phyloP scores from a whole-genome alignment of 2,888 invertebrate genomes.

The Drosophila birchii region DNA sequence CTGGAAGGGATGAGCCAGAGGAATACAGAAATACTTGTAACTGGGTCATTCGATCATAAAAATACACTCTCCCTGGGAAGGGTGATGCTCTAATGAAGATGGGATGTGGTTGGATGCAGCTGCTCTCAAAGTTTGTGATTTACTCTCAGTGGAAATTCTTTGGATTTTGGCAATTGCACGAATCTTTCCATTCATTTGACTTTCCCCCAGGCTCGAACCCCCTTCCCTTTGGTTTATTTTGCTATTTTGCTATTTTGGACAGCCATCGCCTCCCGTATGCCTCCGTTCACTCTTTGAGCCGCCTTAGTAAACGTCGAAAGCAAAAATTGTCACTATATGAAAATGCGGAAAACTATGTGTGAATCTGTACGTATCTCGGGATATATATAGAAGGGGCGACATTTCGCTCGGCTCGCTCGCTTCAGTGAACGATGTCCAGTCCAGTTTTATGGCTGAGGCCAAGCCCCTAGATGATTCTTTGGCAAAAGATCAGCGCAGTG shows the following conservation, averaged over 20 bases:
- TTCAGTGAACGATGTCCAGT: constrained; percentile 70
- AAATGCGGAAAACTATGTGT: constrained; percentile 76
- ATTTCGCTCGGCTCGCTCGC: constrained; percentile 59
- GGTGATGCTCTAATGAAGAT: constrained; percentile 18
- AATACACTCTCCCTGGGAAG: constrained; percentile 59
- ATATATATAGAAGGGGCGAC: constrained; percentile 74
- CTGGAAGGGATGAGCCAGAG: constrained; percentile 84
- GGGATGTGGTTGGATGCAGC: constrained; percentile 60
- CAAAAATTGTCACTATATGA: constrained; percentile 74
- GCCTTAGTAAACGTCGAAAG: constrained; percentile 58
- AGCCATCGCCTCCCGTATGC: constrained; percentile 45
- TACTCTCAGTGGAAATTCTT: constrained; percentile 73
- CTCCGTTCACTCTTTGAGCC: constrained; percentile 43
- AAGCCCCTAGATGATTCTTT: constrained; percentile 57
- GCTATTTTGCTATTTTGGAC: constrained; percentile 72
- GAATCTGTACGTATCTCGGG: constrained; percentile 55
- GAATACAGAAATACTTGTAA: constrained; percentile 14
- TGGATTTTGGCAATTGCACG: constrained; percentile 81
- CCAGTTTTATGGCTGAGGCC: constrained; percentile 60
- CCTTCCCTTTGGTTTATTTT: not conserved
- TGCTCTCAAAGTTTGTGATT: constrained; percentile 62
- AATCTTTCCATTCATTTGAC: constrained; percentile 74
- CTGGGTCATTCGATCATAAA: constrained; percentile 69
- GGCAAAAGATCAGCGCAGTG: constrained; percentile 5
- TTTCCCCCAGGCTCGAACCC: constrained; percentile 32